phyloP scores from a whole-genome alignment of 2,113 vertebrate species.

The Capricornis sumatraensis region DNA sequence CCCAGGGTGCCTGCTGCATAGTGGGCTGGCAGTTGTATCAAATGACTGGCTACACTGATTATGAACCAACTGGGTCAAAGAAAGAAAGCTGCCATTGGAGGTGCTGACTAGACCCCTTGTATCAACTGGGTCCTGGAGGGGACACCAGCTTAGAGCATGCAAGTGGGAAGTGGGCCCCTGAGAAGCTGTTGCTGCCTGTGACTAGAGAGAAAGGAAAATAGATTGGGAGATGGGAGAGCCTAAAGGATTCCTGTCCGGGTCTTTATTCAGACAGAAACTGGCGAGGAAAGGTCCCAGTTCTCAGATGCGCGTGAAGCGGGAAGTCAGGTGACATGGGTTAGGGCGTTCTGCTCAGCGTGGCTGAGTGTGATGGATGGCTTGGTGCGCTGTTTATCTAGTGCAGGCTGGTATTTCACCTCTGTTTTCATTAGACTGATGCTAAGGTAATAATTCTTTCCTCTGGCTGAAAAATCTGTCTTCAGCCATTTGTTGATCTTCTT shows the following conservation, averaged over 20 bases:
- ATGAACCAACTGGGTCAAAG: not conserved
- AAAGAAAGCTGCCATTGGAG: not conserved
- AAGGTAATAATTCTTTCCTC: conserved; percentile 74
- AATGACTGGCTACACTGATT: not conserved
- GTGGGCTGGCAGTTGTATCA: not conserved
- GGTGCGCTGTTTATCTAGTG: conserved; percentile 55
- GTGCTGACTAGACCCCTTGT: not conserved
- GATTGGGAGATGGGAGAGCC: not conserved
- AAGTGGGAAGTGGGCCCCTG: not conserved
- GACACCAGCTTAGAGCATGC: not conserved
- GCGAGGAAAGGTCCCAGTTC: not conserved
- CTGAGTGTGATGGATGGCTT: conserved; percentile 68
- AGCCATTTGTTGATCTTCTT: conserved; percentile 58
- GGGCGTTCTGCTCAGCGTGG: not conserved
- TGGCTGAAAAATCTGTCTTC: conserved; percentile 58
- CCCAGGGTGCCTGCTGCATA: not conserved
- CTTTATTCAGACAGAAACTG: conserved; percentile 27
- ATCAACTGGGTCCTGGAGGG: not conserved
- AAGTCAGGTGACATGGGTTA: not conserved
- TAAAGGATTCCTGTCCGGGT: not conserved
- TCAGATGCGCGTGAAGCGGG: not conserved
- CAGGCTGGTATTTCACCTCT: conserved; percentile 61
- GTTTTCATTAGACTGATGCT: conserved; percentile 70
- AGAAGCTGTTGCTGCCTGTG: not conserved
- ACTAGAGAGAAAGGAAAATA: not conserved